Conservation (phyloP, 30 jellyfish, hydroid and myxozoan species). For the Aurelia aurita region DNA sequence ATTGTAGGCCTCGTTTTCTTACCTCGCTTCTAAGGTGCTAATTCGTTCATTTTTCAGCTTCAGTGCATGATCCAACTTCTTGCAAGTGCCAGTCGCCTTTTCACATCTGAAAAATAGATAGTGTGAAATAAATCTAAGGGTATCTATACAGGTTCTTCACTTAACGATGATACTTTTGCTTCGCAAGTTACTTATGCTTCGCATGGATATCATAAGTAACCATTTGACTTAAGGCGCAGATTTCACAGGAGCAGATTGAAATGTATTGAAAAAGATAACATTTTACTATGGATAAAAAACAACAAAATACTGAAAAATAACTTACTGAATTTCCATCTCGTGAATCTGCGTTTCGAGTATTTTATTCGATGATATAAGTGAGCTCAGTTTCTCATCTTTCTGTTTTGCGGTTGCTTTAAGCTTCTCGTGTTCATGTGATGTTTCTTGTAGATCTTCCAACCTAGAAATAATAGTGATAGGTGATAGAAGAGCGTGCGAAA, state of each 20-base stretch:
- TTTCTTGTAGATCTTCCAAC: conserved; percentile 57
- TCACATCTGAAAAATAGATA: conserved; percentile 71
- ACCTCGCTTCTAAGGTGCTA: conserved; percentile 90
- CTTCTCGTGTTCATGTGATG: conserved; percentile 62
- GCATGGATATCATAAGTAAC: no score
- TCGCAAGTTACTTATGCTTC: no score
- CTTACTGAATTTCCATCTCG: conserved; percentile 90
- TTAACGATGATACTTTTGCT: no score
- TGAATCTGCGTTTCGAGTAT: conserved; percentile 69
- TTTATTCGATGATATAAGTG: conserved; percentile 43
- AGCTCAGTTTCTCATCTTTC: conserved; percentile 62
- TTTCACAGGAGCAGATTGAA: no score
- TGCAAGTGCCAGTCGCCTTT: conserved; percentile 73
- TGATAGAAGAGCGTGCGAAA: no score
- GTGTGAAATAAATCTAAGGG: no score
- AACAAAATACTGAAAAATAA: background rate
- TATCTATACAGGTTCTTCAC: no score
- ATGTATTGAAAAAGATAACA: no score
- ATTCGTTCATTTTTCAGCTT: conserved; percentile 93
- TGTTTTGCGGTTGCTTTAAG: conserved; percentile 50
- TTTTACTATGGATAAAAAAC: no score
- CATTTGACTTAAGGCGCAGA: no score
- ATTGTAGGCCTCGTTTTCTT: background rate
- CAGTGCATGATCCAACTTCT: conserved; percentile 81
- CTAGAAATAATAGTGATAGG: conserved; percentile 36